phyloP scores from a whole-genome alignment of 1,140 invertebrate genomes.

The Drosophila persimilis region DNA sequence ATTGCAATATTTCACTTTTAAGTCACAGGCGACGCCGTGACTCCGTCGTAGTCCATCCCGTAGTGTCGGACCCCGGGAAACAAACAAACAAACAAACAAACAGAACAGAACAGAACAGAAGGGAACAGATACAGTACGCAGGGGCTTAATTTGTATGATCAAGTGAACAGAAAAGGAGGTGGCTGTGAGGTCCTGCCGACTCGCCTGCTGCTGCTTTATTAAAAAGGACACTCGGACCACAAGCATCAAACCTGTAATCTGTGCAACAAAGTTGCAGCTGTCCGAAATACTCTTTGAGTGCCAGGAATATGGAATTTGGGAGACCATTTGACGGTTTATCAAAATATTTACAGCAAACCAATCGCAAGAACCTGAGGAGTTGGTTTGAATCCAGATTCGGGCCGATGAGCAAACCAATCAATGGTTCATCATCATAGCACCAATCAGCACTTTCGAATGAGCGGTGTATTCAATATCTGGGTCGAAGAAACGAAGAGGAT shows the following conservation, averaged over 20 bases:
- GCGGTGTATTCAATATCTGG: no score
- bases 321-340: no score
- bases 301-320: background rate
- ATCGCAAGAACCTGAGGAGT: no score
- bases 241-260: constrained; percentile 45
- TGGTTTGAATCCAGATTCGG: no score
- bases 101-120: constrained; percentile 21
- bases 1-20: constrained; percentile 81
- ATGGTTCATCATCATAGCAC: no score
- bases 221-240: constrained; percentile 67
- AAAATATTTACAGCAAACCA: no score
- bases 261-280: constrained; percentile 67
- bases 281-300: background rate
- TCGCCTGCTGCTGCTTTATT: constrained; percentile 52
- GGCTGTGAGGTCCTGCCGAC: constrained; percentile 20
- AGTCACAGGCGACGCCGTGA: constrained; percentile 51
- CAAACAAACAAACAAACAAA: constrained; percentile 55
- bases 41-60: constrained; percentile 18
- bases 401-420: no score
- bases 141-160: constrained; percentile 77
- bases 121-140: constrained; percentile 44
- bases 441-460: no score
- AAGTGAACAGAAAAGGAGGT: constrained; percentile 27
- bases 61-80: constrained; percentile 14
- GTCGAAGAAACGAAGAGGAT: no score